Evolutionary conservation across 2,888 invertebrate genomes (phyloP).

Genomic region (Drosophila macrospina): DNA sequence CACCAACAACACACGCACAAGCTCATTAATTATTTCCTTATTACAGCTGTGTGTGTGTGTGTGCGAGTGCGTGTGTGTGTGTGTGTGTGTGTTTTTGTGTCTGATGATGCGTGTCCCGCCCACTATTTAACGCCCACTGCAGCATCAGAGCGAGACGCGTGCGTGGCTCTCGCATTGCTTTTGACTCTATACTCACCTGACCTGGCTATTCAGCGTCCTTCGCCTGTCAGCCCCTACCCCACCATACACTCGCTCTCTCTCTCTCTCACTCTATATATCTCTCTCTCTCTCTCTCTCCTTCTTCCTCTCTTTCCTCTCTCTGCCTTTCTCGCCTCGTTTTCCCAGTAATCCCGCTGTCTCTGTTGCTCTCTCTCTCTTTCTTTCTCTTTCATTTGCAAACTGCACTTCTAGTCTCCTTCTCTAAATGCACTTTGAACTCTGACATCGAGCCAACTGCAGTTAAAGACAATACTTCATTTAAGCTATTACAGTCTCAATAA

Average conservation of each 20-base stretch:
- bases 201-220: constrained; percentile 17
- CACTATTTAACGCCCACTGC: constrained; percentile 40
- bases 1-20: constrained; percentile 29
- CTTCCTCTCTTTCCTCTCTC: constrained; percentile 1
- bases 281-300: neutral
- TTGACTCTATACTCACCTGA: constrained; percentile 29
- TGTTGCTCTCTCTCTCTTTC: neutral
- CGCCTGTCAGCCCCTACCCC: neutral
- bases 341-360: neutral
- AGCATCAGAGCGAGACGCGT: constrained; percentile 57
- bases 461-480: no score
- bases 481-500: no score
- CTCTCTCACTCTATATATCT: neutral
- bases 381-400: no score
- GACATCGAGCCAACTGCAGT: neutral
- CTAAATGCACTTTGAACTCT: constrained; percentile 15
- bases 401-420: neutral
- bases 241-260: neutral
- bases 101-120: constrained; percentile 4
- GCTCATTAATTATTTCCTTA: constrained; percentile 64
- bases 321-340: no score
- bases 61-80: neutral
- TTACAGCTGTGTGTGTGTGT: constrained; percentile 6
- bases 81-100: constrained; percentile 15
- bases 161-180: constrained; percentile 38